Evolutionary conservation across 2,797 vertebrate genomes (phyloP), one percentile per base, ranked within the genome.

Genomic region (Pipistrellus nathusii): DNA sequence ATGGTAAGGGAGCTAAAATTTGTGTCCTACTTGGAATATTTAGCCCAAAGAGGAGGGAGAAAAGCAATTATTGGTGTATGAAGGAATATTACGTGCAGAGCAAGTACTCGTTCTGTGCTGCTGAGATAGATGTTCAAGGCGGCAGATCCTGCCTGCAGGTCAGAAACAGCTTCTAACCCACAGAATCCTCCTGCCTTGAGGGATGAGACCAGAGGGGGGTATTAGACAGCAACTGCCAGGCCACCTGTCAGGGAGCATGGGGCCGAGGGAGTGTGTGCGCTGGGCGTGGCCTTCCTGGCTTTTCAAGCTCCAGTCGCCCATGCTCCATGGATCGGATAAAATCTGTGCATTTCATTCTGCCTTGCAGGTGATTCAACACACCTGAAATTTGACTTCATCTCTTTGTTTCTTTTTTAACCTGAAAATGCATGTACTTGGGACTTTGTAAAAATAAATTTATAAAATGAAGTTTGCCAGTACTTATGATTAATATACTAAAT

Each of bases 371-470:
- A 69, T 21, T 51, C 48, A 20, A 1, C 59, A 69, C 62, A 73
- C 48, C 48, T 48, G 51, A 66, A 59, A 48, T 15, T 27, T 77
- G 84, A 59, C 80, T 57, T 90, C 25, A 21, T 72, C 32, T 83
- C 23, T 59, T 59, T 13, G 0, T 59, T 59, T 27, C 21, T 27
- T 59, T 55, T 92, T 91, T 68, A 66, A 44, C 62, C 68, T 86
- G 88, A 73, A 84, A 62, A 88, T 80, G 82, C 35, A 27, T 75
- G 21, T 82, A 73, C 6, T 83, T 59, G 27, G 23, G 14, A 82
- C 41, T 95, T 88, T 15, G n/a, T 87, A 84, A 89, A 73, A 68
- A 35, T 46, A 62, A 41, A 76, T 66, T 87, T 89, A 27, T 87
- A 71, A 90, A 76, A 32, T 76, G 57, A 76, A 71, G 25, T 76